Evolutionary conservation across 2,113 vertebrate species (phyloP).

Genomic region (Onychostoma macrolepis): DNA sequence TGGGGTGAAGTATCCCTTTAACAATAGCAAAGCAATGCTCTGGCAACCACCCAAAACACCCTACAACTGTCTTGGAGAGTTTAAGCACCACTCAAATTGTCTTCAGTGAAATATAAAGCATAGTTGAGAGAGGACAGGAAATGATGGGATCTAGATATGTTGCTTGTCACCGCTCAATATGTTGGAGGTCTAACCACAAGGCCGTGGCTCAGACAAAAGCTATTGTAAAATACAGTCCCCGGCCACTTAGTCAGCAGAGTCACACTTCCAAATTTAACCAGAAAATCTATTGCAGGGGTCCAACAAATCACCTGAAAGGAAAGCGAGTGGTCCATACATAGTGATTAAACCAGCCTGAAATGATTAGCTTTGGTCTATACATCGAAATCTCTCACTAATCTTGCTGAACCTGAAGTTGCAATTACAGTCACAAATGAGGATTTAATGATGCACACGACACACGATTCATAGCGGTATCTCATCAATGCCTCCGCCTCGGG

Average conservation of each 20-base stretch:
- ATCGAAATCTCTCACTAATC: conserved; percentile 19
- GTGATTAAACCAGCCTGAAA: conserved; percentile 14
- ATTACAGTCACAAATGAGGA: conserved; percentile 37
- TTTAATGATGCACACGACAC: conserved; percentile 27
- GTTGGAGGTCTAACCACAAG: neutral
- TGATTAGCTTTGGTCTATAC: conserved; percentile 24
- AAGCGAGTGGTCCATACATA: neutral
- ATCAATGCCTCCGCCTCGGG: neutral
- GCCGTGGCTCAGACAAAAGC: neutral
- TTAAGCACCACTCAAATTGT: neutral
- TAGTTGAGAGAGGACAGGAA: neutral
- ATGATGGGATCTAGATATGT: neutral
- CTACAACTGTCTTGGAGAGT: too few relatives aligned
- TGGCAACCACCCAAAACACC: neutral
- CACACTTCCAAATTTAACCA: conserved; percentile 35
- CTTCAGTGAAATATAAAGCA: neutral
- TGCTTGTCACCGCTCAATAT: neutral
- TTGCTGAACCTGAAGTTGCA: conserved; percentile 26
- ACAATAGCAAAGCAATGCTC: neutral
- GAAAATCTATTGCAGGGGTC: conserved; percentile 21
- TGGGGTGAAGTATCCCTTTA: too few relatives aligned
- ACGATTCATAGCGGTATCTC: conserved; percentile 29
- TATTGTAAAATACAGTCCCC: neutral
- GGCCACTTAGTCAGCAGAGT: neutral
- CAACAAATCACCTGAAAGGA: conserved; percentile 12